Percentiles rank a stretch among this genome's conserved stretches.
These are phyloP conservation scores for Platygyra sinensis DNA, from an alignment of 64 coral and sea anemone species.

Conservation along the genomic window DNA sequence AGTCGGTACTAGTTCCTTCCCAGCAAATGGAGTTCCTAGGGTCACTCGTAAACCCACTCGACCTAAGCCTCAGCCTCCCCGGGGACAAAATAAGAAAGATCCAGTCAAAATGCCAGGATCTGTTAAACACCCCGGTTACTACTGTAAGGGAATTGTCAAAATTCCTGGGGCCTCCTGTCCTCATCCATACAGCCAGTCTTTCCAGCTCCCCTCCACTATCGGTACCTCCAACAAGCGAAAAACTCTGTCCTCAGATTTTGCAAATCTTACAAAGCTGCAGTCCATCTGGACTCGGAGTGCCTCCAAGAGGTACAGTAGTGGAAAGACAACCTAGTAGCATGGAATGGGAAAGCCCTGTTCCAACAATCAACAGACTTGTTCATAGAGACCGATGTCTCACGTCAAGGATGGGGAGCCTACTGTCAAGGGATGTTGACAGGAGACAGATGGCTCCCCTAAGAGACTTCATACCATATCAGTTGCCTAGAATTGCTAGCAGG, in stretches of 20 bases:
- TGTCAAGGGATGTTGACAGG: constrained; percentile 25
- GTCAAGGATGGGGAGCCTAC: neutral
- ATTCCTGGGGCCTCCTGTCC: too few species aligned
- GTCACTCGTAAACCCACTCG: too few species aligned
- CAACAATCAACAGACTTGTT: neutral
- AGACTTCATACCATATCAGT: constrained; percentile 24
- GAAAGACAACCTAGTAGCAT: neutral
- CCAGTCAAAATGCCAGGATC: too few species aligned
- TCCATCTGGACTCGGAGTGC: too few species aligned
- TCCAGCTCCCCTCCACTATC: constrained; percentile 12
- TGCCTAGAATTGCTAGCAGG: constrained; percentile 29
- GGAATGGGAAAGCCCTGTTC: neutral
- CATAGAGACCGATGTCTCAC: neutral
- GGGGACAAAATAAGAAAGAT: too few species aligned
- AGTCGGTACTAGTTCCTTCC: too few species aligned
- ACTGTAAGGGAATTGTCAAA: too few species aligned
- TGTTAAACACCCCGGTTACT: too few species aligned
- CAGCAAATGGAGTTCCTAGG: too few species aligned
- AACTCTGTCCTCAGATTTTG: neutral
- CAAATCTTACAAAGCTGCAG: neutral
- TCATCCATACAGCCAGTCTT: too few species aligned
- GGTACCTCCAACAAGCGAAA: neutral
- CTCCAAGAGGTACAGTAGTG: neutral
- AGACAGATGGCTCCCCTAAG: constrained; percentile 22
- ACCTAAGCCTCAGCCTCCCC: too few species aligned